Base-by-base conservation (phyloP, 2,888 invertebrate genomes). In the Conops quadrifasciatus region DNA sequence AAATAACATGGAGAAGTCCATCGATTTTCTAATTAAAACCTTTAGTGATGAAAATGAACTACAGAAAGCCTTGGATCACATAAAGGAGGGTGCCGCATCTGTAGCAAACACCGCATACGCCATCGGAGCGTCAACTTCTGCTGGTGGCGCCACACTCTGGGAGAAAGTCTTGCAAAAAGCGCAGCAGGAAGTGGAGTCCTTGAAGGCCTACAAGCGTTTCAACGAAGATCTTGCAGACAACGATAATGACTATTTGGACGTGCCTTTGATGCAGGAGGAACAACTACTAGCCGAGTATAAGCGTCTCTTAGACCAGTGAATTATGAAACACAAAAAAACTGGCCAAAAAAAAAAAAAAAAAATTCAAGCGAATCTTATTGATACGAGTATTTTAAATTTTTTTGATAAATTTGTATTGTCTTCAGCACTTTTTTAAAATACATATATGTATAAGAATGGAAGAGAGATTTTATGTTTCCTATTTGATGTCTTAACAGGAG, bases 161-260 rank as follows among this genome's bases (percentile, higher is more conserved):
- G 67, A 74, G 1, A 72, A 77, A 13, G 78, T 81, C 26, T 62
- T 83, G 59, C 68, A 77, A 9, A 81, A 81, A 62, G 79, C 81
- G 0, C 75, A 79, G 70, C 76, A 75, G 1, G 83, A 83, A 75
- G 71, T 83, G 16, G 80, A 82, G 64, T 79, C 82, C 0, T 76
- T 78, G 58, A 76, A 80, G 74, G 93, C 93, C 0, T 89, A 89
- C 71, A 83, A 88, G 15, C 87, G 92, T 0, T 87, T 93, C 36
- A 85, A 88, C 1, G 87, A 89, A 2, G 90, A 91, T 74, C 82
- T 90, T 49, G 80, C 77, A 1, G 72, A 75, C 26, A 89, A 89
- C 73, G 93, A 92, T 51, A 92, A 93, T 77, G 93, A 93, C 75
- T 91, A 94, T 80, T 87, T 94, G 70, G 92, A 94, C 85, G 85